These are phyloP conservation scores for Sinocyclocheilus rhinocerous DNA, from an alignment of 2,113 vertebrate species.

Conservation along the genomic window DNA sequence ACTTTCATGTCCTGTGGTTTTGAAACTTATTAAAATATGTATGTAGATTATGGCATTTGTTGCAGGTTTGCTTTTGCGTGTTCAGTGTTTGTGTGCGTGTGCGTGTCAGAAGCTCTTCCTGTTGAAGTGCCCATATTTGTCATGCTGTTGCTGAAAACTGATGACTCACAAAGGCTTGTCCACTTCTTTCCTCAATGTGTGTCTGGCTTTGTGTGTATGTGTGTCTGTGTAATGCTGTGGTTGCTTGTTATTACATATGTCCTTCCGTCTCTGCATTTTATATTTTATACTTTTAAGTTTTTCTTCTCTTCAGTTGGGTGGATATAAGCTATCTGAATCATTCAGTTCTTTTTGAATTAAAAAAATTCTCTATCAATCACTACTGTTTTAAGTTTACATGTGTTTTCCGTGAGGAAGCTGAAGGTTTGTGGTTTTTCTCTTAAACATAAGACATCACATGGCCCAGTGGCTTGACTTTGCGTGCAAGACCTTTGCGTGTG, in stretches of 20 bases:
- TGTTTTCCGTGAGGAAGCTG: conserved; percentile 48
- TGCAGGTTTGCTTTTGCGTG: conserved; percentile 10
- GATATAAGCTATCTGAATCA: background rate
- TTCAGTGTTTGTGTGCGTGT: conserved; percentile 23
- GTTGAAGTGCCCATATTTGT: conserved; percentile 43
- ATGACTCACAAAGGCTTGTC: conserved; percentile 37
- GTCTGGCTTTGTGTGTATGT: background rate
- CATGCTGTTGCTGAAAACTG: conserved; percentile 49
- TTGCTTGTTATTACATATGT: background rate
- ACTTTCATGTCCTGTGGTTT: background rate
- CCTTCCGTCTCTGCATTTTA: background rate
- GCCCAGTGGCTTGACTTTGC: conserved; percentile 43
- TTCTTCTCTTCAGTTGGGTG: background rate
- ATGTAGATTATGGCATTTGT: background rate
- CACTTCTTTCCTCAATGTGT: background rate
- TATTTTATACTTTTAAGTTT: background rate
- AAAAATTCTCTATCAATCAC: background rate
- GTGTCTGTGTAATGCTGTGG: conserved; percentile 4
- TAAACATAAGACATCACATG: conserved; percentile 40
- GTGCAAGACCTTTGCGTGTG: conserved; percentile 38
- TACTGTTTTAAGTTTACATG: background rate
- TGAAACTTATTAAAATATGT: background rate
- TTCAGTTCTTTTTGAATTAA: background rate
- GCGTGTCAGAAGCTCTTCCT: conserved; percentile 33
- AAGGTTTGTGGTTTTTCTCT: conserved; percentile 52